Base-by-base conservation (phyloP, 1,140 invertebrate genomes). In the Bradysia coprophila region DNA sequence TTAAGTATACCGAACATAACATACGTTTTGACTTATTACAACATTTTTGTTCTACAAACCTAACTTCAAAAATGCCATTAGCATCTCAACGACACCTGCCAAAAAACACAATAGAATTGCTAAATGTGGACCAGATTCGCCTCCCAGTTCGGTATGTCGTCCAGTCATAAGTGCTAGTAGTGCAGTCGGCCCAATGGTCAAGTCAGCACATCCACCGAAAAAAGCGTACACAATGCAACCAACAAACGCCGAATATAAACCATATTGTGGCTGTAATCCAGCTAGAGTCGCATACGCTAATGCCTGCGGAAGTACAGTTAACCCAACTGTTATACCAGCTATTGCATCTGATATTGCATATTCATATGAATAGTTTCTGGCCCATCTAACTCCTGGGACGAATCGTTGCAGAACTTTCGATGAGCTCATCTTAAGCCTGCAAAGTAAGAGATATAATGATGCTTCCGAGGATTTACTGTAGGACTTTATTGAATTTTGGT, bases 191-290 rank as follows among this genome's bases (percentile, higher is more conserved):
- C 86, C 86, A 46, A 90, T 79, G 1, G 87, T 91, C 42, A 93
- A 84, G 56, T 92, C 88, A 51, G 87, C 88, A 51, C 86, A 86
- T 4, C 84, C 88, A 18, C 91, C 90, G 49, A 94, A 76, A 41
- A 94, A 52, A 38, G 78, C 75, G 61, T 94, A 95, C n/a, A 94
- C 68, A 57, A 93, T 85, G 48, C 84, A 86, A 4, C 89, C 88
- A 64, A 91, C 76, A 59, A 94, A 93, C 1, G 87, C 82, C 0
- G 88, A 88, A 59, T 94, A 94, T 6, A 95, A 65, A 1, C 90
- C 90, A 60, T 86, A 87, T 76, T 89, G 78, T 33, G 81, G 78
- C 52, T 78, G 76, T 34, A 90, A 54, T 20, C 82, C 82, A 18
- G 82, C 87, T 34, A 91, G 63, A 11, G 78, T 80, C 0, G 86